Evolutionary conservation across 2,888 invertebrate genomes (phyloP), one percentile per base, ranked within the genome.

Genomic region (Watsonalla binaria): DNA sequence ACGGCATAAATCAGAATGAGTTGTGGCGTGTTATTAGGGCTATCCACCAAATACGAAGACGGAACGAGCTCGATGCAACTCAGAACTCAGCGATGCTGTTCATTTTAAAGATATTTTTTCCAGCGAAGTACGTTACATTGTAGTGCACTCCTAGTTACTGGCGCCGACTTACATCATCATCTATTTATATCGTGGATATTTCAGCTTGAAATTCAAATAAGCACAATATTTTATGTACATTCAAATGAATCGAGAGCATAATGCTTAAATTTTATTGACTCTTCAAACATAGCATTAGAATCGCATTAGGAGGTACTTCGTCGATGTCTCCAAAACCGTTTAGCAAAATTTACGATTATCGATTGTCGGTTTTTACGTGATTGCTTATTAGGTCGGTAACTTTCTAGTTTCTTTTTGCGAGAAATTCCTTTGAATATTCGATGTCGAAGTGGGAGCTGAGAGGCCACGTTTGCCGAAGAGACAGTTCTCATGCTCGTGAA

Each of bases 1-100:
- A 82, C 76, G 78, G 84, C 80, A 90, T 91, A 90, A 91, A 91
- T 91, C 91, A 90, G 86, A 84, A 87, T 89, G 90, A 90, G 84
- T 87, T 88, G 90, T 87, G 90, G 90, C 88, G 82, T 84, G 86
- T 86, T 91, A 90, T 90, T 90, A 91, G 86, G 84, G 84, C 82
- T 82, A 82, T 83, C 80, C 80, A 78, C 76, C 74, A 82, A 85
- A 84, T 82, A 81, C 79, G 79, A 84, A 84, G 86, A 84, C 74
- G 82, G 76, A 76, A 74, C 74, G 74, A 70, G 75, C 80, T 74
- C 79, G 81, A 84, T 81, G 80, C 76, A 76, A 78, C 78, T 74
- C 76, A 80, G 78, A 76, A 78, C 78, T 74, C 76, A 80, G 78
- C 70, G 70, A 59, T 14, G 37, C 49, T 39, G 73, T 64, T 62